Percentiles rank a stretch among this genome's conserved stretches.
phyloP scores from a whole-genome alignment of 37 sponge, comb jelly and placozoan genomes.

The Ephydatia muelleri region DNA sequence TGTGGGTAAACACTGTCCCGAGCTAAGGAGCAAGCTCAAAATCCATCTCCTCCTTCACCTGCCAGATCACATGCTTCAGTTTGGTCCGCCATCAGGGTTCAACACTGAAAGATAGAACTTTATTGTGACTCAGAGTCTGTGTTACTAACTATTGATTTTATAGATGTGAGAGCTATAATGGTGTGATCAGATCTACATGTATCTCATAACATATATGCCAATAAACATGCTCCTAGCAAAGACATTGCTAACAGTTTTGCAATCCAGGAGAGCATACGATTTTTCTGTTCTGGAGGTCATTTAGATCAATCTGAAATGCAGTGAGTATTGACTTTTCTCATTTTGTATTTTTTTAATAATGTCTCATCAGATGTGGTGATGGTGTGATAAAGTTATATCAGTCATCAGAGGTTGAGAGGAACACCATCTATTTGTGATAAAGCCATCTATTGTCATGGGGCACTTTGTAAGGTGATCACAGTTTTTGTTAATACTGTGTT shows the following conservation, averaged over 20 bases:
- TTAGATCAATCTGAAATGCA: not conserved
- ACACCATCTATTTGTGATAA: conserved; percentile 3
- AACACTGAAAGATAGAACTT: conserved; percentile 50
- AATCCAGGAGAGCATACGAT: conserved; percentile 5
- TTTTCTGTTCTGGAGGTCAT: conserved; percentile 13
- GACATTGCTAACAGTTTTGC: conserved; percentile 40
- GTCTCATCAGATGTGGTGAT: conserved; percentile 4
- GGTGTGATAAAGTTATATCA: conserved; percentile 8
- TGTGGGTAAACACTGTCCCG: not conserved
- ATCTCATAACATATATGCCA: conserved; percentile 33
- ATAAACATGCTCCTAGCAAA: conserved; percentile 46
- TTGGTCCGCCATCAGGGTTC: conserved; percentile 45
- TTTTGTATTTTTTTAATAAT: not conserved
- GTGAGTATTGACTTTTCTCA: not conserved
- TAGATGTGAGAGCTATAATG: conserved; percentile 60
- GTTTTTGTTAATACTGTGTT: too few species aligned
- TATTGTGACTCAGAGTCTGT: not conserved
- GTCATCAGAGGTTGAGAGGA: conserved; percentile 6
- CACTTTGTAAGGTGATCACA: too few species aligned
- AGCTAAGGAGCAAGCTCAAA: conserved; percentile 18
- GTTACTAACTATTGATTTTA: not conserved
- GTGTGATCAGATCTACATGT: conserved; percentile 22
- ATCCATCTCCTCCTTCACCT: conserved; percentile 54
- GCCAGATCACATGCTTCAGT: conserved; percentile 33
- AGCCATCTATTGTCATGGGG: too few species aligned